Evolutionary conservation across 2,888 invertebrate species (phyloP).

Genomic region (Clistopyga incitator): DNA sequence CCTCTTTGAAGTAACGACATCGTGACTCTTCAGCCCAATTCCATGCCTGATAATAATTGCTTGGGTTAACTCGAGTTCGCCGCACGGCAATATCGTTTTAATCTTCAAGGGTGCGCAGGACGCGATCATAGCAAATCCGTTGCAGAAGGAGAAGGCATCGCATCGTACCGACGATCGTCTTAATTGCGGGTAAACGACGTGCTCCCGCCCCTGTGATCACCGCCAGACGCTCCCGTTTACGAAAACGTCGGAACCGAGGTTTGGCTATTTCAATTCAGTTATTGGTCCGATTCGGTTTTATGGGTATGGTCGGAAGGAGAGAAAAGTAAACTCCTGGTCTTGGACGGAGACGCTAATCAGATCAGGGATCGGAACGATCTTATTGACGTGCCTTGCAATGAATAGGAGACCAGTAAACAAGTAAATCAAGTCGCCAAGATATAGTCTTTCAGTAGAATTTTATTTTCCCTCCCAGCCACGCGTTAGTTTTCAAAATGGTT

Average conservation of each 20-base stretch:
- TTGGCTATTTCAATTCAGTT: constrained; percentile 23
- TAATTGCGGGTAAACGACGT: constrained; percentile 37
- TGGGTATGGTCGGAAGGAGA: neutral
- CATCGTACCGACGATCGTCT: constrained; percentile 22
- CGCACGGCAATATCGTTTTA: constrained; percentile 19
- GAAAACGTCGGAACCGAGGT: constrained; percentile 25
- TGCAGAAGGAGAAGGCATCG: constrained; percentile 1
- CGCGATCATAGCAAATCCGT: constrained; percentile 21
- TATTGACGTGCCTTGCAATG: neutral
- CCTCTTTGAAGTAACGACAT: constrained; percentile 28
- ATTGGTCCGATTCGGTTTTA: constrained; percentile 17
- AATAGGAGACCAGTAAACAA: constrained; percentile 1
- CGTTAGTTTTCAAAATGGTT: too few relatives aligned
- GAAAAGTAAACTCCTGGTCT: neutral
- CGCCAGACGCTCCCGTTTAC: constrained; percentile 15
- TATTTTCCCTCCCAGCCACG: neutral
- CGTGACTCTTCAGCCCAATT: constrained; percentile 19
- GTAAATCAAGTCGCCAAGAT: neutral
- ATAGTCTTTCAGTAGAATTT: neutral
- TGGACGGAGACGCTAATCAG: neutral
- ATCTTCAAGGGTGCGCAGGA: constrained; percentile 3
- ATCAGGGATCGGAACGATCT: constrained; percentile 14
- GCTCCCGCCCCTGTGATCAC: constrained; percentile 22
- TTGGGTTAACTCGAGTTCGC: constrained; percentile 22
- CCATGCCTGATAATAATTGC: constrained; percentile 19